Base-by-base conservation (phyloP, 2,888 invertebrate genomes). In the Poecilus cupreus region DNA sequence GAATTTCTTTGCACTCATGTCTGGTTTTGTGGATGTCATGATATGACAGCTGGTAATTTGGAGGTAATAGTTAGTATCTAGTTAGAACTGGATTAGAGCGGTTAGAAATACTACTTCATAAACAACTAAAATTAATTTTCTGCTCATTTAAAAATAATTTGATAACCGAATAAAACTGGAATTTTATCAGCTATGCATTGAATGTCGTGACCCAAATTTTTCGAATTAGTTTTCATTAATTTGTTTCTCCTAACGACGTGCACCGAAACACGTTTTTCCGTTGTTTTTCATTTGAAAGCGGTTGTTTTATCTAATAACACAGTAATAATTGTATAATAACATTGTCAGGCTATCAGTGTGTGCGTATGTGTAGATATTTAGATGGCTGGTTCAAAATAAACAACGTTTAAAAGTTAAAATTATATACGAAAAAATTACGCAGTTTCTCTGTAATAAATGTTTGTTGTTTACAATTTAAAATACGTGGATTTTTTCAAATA, bases 401-500 rank as follows among this genome's bases (percentile, higher is more conserved):
- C 60, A 60, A 26, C 24, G 4, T 60, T 60, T 60, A 10, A 43
- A 24, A 60, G 24, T n/a, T 60, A 60, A 60, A 60, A 26, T 24
- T 26, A 24, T 54, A 20, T 26, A 13, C n/a, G 26, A 60, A 60
- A 60, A 60, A 26, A 13, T 24, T 60, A 60, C 60, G 60, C 60
- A 60, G 60, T 60, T 24, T n/a, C 13, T 18, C 18, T 60, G 13
- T 60, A 26, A 60, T 32, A 60, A 24, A 60, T 60, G 26, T 26
- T 68, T 37, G 37, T 68, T 68, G 64, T 68, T 68, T 68, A 68
- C 64, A 68, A 68, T 68, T 68, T 18, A 68, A 51, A 68, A 68
- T 68, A 39, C 16, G 32, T 60, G 60, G 37, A 68, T 68, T 51
- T 37, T 37, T 68, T 68, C 64, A 18, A 37, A 68, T 37, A 32